Percentiles rank a stretch among this genome's conserved stretches.
These are phyloP conservation scores for Sturnira hondurensis DNA, from an alignment of 2,113 vertebrate genomes.

Conservation along the genomic window DNA sequence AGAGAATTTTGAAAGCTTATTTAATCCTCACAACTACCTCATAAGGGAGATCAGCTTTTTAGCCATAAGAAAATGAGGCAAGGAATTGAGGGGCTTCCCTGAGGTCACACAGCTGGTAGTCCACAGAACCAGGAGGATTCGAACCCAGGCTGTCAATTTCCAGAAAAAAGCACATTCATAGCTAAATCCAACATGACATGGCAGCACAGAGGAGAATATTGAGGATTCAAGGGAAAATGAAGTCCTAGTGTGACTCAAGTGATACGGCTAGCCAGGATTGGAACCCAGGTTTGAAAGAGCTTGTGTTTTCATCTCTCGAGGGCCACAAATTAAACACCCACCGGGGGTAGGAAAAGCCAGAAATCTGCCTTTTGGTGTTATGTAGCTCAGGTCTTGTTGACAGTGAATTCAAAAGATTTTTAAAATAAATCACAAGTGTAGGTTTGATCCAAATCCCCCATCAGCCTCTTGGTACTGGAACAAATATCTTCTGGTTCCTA, in stretches of 20 bases:
- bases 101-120: neutral
- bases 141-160: neutral
- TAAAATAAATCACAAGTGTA: neutral
- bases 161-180: neutral
- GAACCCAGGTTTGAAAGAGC: neutral
- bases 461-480: neutral
- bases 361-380: neutral
- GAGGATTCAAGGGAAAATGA: neutral
- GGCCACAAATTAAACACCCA: neutral
- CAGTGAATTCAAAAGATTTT: neutral
- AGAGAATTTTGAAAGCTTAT: neutral
- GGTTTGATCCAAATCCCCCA: neutral
- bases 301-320: neutral
- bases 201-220: neutral
- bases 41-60: neutral
- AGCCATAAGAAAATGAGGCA: neutral
- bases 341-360: neutral
- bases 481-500: neutral
- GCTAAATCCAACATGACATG: neutral
- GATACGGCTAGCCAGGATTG: neutral
- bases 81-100: neutral
- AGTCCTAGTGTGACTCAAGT: neutral
- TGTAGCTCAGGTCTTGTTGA: neutral
- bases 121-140: neutral
- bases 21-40: neutral